Percentiles rank a stretch among this genome's conserved stretches.
Conservation (phyloP, 2,797 vertebrate species). For the Sebastes steindachneri region DNA sequence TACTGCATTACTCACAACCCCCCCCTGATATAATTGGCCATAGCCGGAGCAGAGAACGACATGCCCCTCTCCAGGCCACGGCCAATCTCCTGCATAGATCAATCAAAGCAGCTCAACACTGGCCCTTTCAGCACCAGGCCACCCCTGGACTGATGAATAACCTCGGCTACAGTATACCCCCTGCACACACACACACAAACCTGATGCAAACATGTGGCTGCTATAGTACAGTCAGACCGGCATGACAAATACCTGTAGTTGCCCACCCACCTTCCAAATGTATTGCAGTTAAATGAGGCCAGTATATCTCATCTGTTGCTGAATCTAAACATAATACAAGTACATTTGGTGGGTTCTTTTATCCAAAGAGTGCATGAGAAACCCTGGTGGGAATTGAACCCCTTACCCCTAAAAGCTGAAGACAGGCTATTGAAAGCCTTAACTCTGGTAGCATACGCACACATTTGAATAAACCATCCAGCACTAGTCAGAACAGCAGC, state of each 20-base stretch:
- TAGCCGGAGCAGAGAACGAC: conserved; percentile 22
- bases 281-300: background rate
- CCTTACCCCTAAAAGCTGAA: background rate
- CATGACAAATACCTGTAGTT: conserved; percentile 26
- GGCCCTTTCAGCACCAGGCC: conserved; percentile 49
- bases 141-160: conserved; percentile 57
- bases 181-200: conserved; percentile 17
- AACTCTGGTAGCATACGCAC: background rate
- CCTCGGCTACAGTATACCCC: conserved; percentile 12
- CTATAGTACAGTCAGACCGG: background rate
- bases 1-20: conserved; percentile 43
- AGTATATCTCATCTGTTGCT: background rate
- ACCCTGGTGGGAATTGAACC: background rate
- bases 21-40: conserved; percentile 59
- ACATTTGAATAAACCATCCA: background rate
- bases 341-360: background rate
- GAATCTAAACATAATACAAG: conserved; percentile 1
- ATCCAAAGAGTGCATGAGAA: background rate
- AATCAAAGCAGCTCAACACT: conserved; percentile 73
- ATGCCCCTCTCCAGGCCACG: conserved; percentile 57
- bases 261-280: background rate
- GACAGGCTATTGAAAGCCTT: background rate
- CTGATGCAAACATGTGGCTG: conserved; percentile 12
- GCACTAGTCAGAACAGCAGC: background rate
- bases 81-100: conserved; percentile 75